Base-by-base conservation (phyloP, 2,797 vertebrate genomes). In the Eupleurogrammus muticus region DNA sequence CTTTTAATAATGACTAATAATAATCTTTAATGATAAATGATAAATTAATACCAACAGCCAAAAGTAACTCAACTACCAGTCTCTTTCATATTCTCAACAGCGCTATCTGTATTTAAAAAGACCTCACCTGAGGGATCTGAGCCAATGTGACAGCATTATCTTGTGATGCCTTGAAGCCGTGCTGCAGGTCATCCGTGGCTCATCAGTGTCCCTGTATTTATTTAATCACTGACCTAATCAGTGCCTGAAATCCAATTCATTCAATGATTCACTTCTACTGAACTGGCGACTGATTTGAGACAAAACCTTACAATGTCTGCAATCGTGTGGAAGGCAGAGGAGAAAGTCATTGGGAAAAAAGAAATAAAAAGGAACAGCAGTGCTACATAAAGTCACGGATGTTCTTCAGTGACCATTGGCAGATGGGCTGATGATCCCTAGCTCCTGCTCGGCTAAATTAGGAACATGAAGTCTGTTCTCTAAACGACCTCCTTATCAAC, bases 401-500 rank as follows among this genome's bases (percentile, higher is more conserved):
- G 72, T 70, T 86, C 77, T 82, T 51, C 38, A 66, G 73, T 77
- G 83, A 82, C 82, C 85, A 73, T 5, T 46, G 65, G 77, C 85
- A 88, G 87, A 90, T 87, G 84, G 82, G 75, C 79, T 55, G 77
- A 79, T 84, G 80, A 80, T 84, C 81, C 70, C 65, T 69, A 54
- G 77, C 74, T 83, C 58, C 68, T 62, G 69, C 71, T 78, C 76
- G 44, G 74, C 85, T 86, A 86, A 87, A 90, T 81, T 87, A 82
- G 84, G 85, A 90, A 85, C 87, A 84, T 58, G 40, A 75, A 78
- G 84, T 88, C 81, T 87, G 79, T 83, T 87, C 73, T 85, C 69
- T 57, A 67, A 83, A 79, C 70, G 85, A 82, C 85, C 87, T 80
- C 77, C 79, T 92, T 86, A 89, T 93, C 87, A 90, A 70, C 74